Evolutionary conservation across 2,113 vertebrate species (phyloP), one percentile per base, ranked within the genome.

Genomic region (Nestor notabilis): DNA sequence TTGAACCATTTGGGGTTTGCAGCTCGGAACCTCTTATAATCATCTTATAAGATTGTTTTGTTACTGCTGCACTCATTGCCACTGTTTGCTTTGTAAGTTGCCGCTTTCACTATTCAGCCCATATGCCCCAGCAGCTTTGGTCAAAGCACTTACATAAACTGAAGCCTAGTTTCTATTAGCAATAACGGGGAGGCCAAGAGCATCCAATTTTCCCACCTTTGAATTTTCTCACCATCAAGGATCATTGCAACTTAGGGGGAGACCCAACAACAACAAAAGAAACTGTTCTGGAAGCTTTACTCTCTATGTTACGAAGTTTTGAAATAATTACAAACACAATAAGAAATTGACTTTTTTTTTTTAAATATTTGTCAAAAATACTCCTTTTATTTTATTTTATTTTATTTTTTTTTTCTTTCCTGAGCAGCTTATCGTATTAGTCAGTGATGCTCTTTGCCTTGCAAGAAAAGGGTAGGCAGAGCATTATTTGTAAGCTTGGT

Each of bases 401-500:
- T n/a, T 19, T 33, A 18, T 37, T 61, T 71, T 19, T 31, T 47
- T 44, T 60, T 46, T 31, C 11, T 61, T 27, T 17, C 17, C 46
- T 68, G 27, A 79, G 46, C 2, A 20, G 53, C 20, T 70, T 56
- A 14, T 19, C 44, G 53, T 37, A 56, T 76, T 89, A n/a, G 28
- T 95, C 78, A 76, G 61, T 56, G 25, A 52, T 94, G 87, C 41
- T 29, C 58, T 92, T 92, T 82, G 35, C 21, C 65, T 91, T 91
- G 61, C 43, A 87, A 87, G 74, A 83, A 91, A 85, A n/a, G 39
- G 74, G 65, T 95, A 89, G 93, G 81, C 72, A 84, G 83, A 61
- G 44, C 61, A 58, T 79, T 89, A 89, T 92, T 87, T 95, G 86
- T 89, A 97, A 95, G 74, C 47, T 71, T 52, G 68, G 31, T 83